Base-by-base conservation (phyloP, 2,888 invertebrate species). In the Hemicrepidius hirtus region DNA sequence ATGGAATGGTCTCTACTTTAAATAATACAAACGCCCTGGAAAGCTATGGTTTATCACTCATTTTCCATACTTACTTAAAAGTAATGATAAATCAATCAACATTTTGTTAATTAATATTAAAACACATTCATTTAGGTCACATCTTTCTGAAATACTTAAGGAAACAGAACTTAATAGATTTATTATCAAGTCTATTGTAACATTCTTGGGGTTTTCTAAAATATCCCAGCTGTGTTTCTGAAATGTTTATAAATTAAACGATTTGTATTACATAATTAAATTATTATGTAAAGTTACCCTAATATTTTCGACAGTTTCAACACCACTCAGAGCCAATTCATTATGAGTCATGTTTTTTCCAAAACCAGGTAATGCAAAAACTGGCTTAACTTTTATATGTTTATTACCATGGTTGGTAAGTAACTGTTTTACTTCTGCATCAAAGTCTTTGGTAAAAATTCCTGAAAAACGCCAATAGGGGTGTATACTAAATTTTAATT, bases 391-490 rank as follows among this genome's bases (percentile, higher is more conserved):
- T 70, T 78, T 81, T 1, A 64, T 62, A 37, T 80, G 77, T 62
- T 53, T 72, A 20, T 10, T 53, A 70, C 69, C 75, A 28, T 66
- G 49, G 69, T 76, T 79, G 1, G 75, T 50, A 12, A 49, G 16
- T n/a, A 79, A 63, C 63, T 80, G 82, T 12, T 80, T 77, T 4
- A 82, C 79, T 64, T 83, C 82, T 1, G 64, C 62, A 21, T 84
- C 83, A 41, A 87, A 83, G 66, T 86, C 85, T 76, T 86, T 87
- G 1, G 79, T 78, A 69, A 86, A 87, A 13, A 87, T 80, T 18
- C 79, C 83, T 73, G 79, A 24, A 67, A 69, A 76, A 53, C 13
- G n/a, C 64, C 13, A 35, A 28, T 41, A 49, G 6, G 13, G 37
- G 35, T 16, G 21, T 32, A 13, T n/a, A n/a, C n/a, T n/a, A n/a